These are phyloP conservation scores for Nymphalis polychloros DNA, from an alignment of 2,888 invertebrate species.

Conservation along the genomic window DNA sequence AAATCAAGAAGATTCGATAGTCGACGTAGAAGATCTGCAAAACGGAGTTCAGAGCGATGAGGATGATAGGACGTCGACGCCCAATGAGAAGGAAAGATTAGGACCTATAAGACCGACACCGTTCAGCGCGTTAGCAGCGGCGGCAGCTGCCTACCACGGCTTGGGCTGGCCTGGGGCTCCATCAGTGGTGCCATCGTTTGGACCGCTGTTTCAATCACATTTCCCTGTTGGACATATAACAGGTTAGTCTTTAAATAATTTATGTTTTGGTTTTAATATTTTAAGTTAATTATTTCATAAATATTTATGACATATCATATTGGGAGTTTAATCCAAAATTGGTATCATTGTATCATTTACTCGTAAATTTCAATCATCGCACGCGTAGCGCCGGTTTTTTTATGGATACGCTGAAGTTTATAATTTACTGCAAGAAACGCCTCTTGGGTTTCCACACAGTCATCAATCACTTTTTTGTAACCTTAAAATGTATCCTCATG, in stretches of 20 bases:
- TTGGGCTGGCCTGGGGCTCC: slow-evolving; percentile 81
- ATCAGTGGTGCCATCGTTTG: slow-evolving; percentile 83
- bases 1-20: slow-evolving; percentile 85
- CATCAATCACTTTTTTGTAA: slow-evolving; percentile 43
- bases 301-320: background rate
- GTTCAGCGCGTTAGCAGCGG: slow-evolving; percentile 85
- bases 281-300: slow-evolving; percentile 11
- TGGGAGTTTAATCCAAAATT: background rate
- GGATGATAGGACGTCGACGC: slow-evolving; percentile 62
- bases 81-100: slow-evolving; percentile 64
- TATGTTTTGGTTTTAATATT: slow-evolving; percentile 22
- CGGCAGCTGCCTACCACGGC: slow-evolving; percentile 85
- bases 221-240: slow-evolving; percentile 77
- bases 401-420: slow-evolving; percentile 7
- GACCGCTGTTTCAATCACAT: slow-evolving; percentile 86
- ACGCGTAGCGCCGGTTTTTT: slow-evolving; percentile 11
- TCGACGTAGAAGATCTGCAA: slow-evolving; percentile 90
- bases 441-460: slow-evolving; percentile 16
- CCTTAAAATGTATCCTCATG: slow-evolving; percentile 24
- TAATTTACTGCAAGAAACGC: slow-evolving; percentile 33
- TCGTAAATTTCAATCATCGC: slow-evolving; percentile 13
- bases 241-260: slow-evolving; percentile 55
- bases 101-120: slow-evolving; percentile 89
- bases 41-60: slow-evolving; percentile 79
- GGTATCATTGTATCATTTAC: background rate